Conservation (phyloP, 2,797 vertebrate species). For the Coreius guichenoti region DNA sequence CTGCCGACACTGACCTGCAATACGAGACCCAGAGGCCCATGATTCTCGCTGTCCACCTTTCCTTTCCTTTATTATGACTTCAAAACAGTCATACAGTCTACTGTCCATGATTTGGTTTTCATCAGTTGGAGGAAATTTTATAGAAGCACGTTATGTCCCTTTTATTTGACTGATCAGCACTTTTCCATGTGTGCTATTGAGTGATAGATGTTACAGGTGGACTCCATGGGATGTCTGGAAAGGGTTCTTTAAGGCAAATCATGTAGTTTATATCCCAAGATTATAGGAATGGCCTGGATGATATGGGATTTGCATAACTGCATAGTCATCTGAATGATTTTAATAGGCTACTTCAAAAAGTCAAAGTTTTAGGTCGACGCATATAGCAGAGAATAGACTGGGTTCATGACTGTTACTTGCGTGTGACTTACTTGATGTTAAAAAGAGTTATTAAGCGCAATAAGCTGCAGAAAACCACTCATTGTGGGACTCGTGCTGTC, state of each 20-base stretch:
- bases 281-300: background rate
- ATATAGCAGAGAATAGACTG: too few relatives aligned
- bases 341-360: too few relatives aligned
- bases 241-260: background rate
- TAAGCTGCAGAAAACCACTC: background rate
- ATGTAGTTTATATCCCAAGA: background rate
- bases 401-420: background rate
- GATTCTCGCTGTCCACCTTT: conserved; percentile 17
- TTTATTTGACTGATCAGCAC: conserved; percentile 21
- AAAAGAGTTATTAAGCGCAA: background rate
- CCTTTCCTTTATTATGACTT: conserved; percentile 29
- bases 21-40: conserved; percentile 30
- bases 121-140: conserved; percentile 33
- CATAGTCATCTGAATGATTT: too few relatives aligned
- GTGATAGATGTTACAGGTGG: conserved; percentile 19
- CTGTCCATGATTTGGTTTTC: background rate
- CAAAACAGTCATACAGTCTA: too few relatives aligned
- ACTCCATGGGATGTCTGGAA: background rate
- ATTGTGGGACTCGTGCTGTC: too few relatives aligned
- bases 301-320: background rate
- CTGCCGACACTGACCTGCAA: conserved; percentile 54
- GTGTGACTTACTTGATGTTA: background rate
- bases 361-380: background rate
- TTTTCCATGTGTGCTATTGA: conserved; percentile 34
- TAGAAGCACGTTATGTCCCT: conserved; percentile 23